Base-by-base conservation (phyloP, 2,113 vertebrate species). In the Arizona elegans region DNA sequence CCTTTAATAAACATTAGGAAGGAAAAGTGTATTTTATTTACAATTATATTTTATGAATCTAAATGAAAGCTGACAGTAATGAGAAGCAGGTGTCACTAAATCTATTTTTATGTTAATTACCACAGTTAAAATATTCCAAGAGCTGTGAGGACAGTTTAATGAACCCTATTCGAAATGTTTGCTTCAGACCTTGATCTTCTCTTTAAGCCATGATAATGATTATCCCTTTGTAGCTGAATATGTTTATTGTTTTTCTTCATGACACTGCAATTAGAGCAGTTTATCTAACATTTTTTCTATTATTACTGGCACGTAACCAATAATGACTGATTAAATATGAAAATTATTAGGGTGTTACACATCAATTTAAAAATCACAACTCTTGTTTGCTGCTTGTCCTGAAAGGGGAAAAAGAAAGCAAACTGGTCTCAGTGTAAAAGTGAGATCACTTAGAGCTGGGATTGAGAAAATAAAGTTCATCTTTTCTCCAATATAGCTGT, bases 81-180 rank as follows among this genome's bases (percentile, higher is more conserved):
- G 95, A 98, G 96, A 95, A 96, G 96, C 38, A 93, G 59, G 47
- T 96, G 91, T 96, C 96, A 96, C 96, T 96, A 96, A 98, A 97
- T 97, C 93, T 88, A 97, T 97, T 97, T 97, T 97, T 96, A 97
- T 96, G 95, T 96, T 97, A 97, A 98, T 97, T 97, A 96, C 92
- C 53, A 70, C 95, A 95, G 96, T 97, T 95, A 95, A 96, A 95
- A 95, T 96, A 96, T 95, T 96, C 93, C 95, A 93, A 95, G 96
- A 96, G 95, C 94, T 96, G 91, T 92, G 93, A 96, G 96, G 93
- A 87, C 97, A 97, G 96, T 96, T 81, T 98, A 98, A 98, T 97
- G 97, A 97, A 96, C 96, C 97, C 96, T 97, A 96, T 97, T 97
- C 96, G 95, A 97, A 97, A 96, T 95, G 96, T 92, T 95, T 96